Evolutionary conservation across 2,797 vertebrate genomes (phyloP).

Genomic region (Brachymystax lenok): DNA sequence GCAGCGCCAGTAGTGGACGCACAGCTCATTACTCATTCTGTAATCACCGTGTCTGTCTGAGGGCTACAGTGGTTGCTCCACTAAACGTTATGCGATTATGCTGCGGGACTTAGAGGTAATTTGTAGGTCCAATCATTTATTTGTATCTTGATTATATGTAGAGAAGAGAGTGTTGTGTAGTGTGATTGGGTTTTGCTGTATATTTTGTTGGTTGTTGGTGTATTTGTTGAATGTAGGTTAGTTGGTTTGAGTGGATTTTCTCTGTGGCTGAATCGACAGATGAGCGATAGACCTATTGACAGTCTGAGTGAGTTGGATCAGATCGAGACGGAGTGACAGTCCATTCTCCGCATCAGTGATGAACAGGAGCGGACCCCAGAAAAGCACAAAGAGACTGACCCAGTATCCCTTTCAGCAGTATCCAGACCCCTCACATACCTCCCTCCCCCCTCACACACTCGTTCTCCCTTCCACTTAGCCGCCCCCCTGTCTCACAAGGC

Average conservation of each 20-base stretch:
- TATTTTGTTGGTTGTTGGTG: not conserved
- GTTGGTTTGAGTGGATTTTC: not conserved
- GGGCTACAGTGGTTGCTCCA: not conserved
- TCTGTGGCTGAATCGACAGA: not conserved
- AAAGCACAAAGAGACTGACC: slow-evolving; percentile 56
- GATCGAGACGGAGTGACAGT: slow-evolving; percentile 1
- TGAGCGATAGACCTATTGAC: not conserved
- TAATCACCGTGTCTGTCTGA: not conserved
- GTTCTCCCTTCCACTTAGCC: slow-evolving; percentile 16
- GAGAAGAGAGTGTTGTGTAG: not conserved
- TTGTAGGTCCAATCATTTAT: not conserved
- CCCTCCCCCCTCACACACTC: not conserved
- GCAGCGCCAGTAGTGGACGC: slow-evolving; percentile 26
- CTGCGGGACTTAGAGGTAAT: too few species aligned
- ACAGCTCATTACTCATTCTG: not conserved
- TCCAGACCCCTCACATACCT: not conserved
- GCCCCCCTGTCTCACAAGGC: slow-evolving; percentile 45
- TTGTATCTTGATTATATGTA: not conserved
- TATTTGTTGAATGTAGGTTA: not conserved
- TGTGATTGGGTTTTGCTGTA: not conserved
- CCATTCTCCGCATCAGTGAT: not conserved
- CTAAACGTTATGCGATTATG: too few species aligned
- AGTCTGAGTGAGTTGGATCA: not conserved
- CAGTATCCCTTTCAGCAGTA: slow-evolving; percentile 5
- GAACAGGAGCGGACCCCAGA: slow-evolving; percentile 16